phyloP scores from a whole-genome alignment of 2,888 invertebrate species.

The Camponotus fellah region DNA sequence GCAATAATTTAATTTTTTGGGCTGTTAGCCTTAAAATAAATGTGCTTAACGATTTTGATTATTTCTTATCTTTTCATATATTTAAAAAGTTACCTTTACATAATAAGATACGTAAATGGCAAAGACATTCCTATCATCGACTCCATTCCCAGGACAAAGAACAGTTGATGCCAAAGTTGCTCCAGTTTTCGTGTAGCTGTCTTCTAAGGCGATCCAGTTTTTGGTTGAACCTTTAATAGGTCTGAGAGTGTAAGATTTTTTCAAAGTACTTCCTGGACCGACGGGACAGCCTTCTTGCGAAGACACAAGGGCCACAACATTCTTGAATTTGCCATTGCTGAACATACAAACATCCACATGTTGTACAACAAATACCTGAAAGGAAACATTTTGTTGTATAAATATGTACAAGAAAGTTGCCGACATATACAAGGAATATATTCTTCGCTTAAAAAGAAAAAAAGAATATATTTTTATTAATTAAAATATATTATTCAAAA shows the following conservation, averaged over 20 bases:
- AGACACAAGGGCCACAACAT: constrained; percentile 92
- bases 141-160: constrained; percentile 86
- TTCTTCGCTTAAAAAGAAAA: neutral
- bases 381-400: neutral
- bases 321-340: constrained; percentile 97
- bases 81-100: constrained; percentile 89
- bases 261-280: constrained; percentile 89
- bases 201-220: constrained; percentile 97
- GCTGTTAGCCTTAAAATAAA: neutral
- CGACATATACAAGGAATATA: neutral
- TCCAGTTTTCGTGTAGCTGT: constrained; percentile 88
- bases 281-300: constrained; percentile 90
- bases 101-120: constrained; percentile 97
- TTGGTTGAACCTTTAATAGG: constrained; percentile 93
- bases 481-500: neutral
- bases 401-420: neutral
- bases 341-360: constrained; percentile 98
- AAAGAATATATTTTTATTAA: neutral
- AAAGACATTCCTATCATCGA: constrained; percentile 94
- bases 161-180: constrained; percentile 88
- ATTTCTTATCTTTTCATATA: neutral
- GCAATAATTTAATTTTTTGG: neutral
- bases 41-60: neutral
- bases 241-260: constrained; percentile 89
- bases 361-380: constrained; percentile 93